A percentile compares a stretch with the other conserved stretches of the same genome.
phyloP scores from a whole-genome alignment of 1,140 invertebrate species.

The Dendrolimus punctatus region DNA sequence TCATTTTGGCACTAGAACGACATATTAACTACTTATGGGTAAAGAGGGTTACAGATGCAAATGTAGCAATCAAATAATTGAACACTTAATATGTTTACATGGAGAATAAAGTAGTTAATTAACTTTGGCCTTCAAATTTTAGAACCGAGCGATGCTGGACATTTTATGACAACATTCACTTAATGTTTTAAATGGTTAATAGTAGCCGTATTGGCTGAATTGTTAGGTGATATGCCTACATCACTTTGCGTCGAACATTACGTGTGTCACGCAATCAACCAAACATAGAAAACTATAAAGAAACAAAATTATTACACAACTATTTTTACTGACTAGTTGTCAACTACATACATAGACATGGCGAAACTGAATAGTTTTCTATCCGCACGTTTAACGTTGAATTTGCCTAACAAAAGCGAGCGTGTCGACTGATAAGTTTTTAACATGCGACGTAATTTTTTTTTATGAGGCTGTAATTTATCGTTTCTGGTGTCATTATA shows the following conservation, averaged over 20 bases:
- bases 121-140: no score
- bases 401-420: slow-evolving; percentile 21
- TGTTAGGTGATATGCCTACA: slow-evolving; percentile 8
- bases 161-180: slow-evolving; percentile 17
- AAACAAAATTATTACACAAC: slow-evolving; percentile 23
- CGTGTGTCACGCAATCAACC: slow-evolving; percentile 25
- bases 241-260: slow-evolving; percentile 15
- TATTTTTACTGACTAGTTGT: slow-evolving; percentile 9
- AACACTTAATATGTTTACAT: no score
- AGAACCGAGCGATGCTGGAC: no score
- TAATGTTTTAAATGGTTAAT: slow-evolving; percentile 18
- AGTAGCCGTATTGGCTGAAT: slow-evolving; percentile 12
- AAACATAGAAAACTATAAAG: slow-evolving; percentile 23
- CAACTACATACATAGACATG: slow-evolving; percentile 14
- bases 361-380: slow-evolving; percentile 10
- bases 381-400: slow-evolving; percentile 14
- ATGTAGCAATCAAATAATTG: no score
- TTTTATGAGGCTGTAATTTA: background rate
- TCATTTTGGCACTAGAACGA: no score
- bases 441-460: slow-evolving; percentile 14
- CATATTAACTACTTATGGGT: no score
- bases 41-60: no score
- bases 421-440: slow-evolving; percentile 19
- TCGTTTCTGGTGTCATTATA: slow-evolving; percentile 1
- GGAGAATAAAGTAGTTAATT: no score